Evolutionary conservation across 1,140 invertebrate genomes (phyloP).

Genomic region (Luehdorfia chinensis): DNA sequence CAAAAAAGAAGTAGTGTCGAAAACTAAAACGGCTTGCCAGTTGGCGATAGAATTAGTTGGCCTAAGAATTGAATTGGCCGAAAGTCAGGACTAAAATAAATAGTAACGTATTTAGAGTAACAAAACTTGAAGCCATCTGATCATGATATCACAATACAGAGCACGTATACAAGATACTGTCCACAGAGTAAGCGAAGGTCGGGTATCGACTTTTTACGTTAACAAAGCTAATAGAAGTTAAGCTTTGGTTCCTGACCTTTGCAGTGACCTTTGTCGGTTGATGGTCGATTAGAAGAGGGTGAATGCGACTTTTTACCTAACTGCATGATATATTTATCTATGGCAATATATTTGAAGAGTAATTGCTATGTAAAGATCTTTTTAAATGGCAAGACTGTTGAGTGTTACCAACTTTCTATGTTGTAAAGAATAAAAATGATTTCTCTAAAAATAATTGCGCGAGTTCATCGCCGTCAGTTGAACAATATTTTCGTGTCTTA

Average conservation of each 20-base stretch:
- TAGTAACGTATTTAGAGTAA: constrained; percentile 28
- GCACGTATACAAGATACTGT: constrained; percentile 16
- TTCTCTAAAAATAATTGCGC: no score
- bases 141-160: constrained; percentile 9
- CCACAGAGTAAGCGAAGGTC: constrained; percentile 10
- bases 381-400: no score
- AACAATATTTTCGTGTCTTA: no score
- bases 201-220: constrained; percentile 14
- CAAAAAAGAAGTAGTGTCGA: constrained; percentile 23
- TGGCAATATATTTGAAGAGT: no score
- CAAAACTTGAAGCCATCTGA: constrained; percentile 3
- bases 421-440: no score
- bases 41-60: constrained; percentile 44
- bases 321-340: no score
- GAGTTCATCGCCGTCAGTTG: no score
- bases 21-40: constrained; percentile 38
- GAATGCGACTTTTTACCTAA: constrained; percentile 8
- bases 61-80: constrained; percentile 67
- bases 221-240: constrained; percentile 12
- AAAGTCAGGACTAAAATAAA: constrained; percentile 68
- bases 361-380: no score
- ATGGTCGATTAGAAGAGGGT: constrained; percentile 18
- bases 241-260: constrained; percentile 12
- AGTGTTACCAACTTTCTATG: no score
- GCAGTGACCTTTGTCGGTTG: constrained; percentile 9